Evolutionary conservation across 2,113 vertebrate genomes (phyloP), one percentile per base, ranked within the genome.

Genomic region (Halcyon senegalensis): DNA sequence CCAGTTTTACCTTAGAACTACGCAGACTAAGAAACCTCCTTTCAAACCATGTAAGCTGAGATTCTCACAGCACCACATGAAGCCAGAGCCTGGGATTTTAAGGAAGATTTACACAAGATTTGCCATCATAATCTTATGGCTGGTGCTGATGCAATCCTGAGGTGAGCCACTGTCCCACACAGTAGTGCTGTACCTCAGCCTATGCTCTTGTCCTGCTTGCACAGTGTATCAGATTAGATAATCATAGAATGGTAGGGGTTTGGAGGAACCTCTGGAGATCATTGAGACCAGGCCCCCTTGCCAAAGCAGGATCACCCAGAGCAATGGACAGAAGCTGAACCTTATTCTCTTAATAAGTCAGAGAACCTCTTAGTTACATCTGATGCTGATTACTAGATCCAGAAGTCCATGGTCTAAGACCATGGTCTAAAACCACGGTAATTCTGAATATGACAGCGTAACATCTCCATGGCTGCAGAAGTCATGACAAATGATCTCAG

Each of bases 51-150:
- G 8, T 12, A 20, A 82, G 0, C 17, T 76, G 89, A 63, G 19
- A 20, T 67, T 76, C 53, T 73, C 30, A 68, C n/a, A 58, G 12
- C 18, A 41, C 28, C 21, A 23, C 31, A 19, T 13, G 30, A 68
- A 53, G 43, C 16, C 41, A 50, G 37, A 76, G 48, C 21, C 30
- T 4, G 1, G n/a, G 44, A 30, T 48, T 73, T 88, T 62, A 14
- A 77, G 30, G 39, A 30, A 35, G 16, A 9, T 33, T 93, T 72
- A 37, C 5, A 3, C 30, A 19, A 48, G 21, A 37, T 44, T 53
- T 27, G 44, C 55, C 51, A 7, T 17, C 9, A 31, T 4, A 41
- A 8, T 56, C 14, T 23, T 55, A 5, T 1, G 1, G 5, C 16
- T 60, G 53, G 19, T 72, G 46, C 16, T 58, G 68, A 31, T 19